Conservation (phyloP, 64 coral and sea anemone genomes). For the Montipora cactus region DNA sequence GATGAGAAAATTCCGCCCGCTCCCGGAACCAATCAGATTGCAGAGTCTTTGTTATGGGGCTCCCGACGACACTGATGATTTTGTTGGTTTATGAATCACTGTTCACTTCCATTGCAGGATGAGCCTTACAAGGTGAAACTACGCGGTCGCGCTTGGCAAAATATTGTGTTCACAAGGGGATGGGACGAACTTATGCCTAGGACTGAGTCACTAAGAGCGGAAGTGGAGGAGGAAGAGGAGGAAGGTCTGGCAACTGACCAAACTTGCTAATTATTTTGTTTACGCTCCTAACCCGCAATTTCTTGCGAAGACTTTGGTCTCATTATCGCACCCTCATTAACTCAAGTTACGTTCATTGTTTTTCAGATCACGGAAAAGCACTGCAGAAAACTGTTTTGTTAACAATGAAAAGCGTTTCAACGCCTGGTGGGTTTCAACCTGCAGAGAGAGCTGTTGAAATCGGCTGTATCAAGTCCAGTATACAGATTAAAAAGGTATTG, state of each 20-base stretch:
- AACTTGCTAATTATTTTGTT: neutral
- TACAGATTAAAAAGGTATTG: slow-evolving; percentile 87
- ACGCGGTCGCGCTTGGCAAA: slow-evolving; percentile 84
- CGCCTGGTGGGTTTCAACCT: slow-evolving; percentile 74
- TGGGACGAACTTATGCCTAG: slow-evolving; percentile 90
- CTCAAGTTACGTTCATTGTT: neutral
- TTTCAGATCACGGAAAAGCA: slow-evolving; percentile 64
- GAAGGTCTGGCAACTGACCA: slow-evolving; percentile 72
- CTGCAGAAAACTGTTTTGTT: slow-evolving; percentile 63
- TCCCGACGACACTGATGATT: no score
- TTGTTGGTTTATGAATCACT: neutral
- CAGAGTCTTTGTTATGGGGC: no score
- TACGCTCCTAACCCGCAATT: no score
- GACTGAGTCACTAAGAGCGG: slow-evolving; percentile 83
- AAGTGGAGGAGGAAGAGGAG: slow-evolving; percentile 75
- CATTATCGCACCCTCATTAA: neutral
- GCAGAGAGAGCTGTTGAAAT: slow-evolving; percentile 87
- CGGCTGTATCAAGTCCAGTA: slow-evolving; percentile 84
- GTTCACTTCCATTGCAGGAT: slow-evolving; percentile 56
- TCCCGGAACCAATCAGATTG: no score
- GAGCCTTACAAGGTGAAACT: slow-evolving; percentile 70
- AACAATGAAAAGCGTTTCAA: slow-evolving; percentile 83
- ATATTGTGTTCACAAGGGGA: slow-evolving; percentile 82
- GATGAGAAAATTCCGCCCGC: no score
- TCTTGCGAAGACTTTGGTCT: no score